Evolutionary conservation across 2,113 vertebrate genomes (phyloP), one percentile per base, ranked within the genome.

Genomic region (Leptocoma aspasia): DNA sequence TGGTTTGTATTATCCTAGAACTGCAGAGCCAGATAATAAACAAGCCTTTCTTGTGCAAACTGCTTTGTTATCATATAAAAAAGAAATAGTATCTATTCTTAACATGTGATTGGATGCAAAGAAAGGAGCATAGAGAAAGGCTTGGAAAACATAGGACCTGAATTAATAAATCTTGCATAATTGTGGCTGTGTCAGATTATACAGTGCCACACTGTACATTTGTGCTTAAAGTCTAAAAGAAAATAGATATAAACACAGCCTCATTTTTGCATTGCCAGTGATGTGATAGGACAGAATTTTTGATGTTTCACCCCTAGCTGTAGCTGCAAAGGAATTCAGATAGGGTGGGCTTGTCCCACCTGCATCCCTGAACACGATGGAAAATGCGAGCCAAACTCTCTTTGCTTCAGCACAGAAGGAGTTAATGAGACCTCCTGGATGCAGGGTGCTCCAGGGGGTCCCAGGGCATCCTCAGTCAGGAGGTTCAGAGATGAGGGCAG

Each of bases 321-420:
- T 47, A 35, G 11, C 47, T 84, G 39, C 8, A 53, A 27, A 79
- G 37, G 19, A 60, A 11, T 82, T 68, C 17, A 37, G 6, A 15
- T 22, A 4, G 3, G 4, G 12, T 41, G 37, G 17, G 3, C 6
- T 54, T 7, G 8, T 52, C 21, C 11, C 47, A 49, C 23, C 2
- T 20, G 18, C 0, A 1, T 14, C 30, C 24, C 37, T 65, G 42
- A 28, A 28, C 1, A 1, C 13, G 5, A 3, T 35, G 37, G 26
- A 9, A 78, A 68, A 75, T 14, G 16, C 21, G 21, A 76, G 2
- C 15, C 8, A 56, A 3, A 6, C 28, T 1, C 14, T 18, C 9
- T 77, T 35, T 44, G 9, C 30, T 66, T 68, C 65, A 44, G 37
- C 39, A 27, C 1, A 19, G 33, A 41, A 31, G 13, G 5, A n/a